Conservation (phyloP, 2,113 vertebrate species). For the Scalopus aquaticus region DNA sequence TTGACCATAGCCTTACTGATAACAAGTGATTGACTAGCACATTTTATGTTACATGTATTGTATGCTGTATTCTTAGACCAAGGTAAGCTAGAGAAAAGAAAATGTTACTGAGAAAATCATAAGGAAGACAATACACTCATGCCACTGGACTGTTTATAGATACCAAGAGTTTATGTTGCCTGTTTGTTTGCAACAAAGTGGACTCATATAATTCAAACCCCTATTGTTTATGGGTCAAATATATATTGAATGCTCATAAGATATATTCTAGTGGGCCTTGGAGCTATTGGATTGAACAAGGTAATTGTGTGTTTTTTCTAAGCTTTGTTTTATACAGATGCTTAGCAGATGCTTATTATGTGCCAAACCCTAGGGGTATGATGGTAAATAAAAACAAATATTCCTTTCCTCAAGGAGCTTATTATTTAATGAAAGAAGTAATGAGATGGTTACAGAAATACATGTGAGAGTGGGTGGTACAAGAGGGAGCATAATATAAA, state of each 20-base stretch:
- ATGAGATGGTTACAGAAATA: slow-evolving; percentile 9
- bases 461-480: not conserved
- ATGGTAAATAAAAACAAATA: slow-evolving; percentile 19
- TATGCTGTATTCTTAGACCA: no score
- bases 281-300: not conserved
- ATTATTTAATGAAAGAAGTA: slow-evolving; percentile 35
- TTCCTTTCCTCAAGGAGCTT: not conserved
- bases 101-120: no score
- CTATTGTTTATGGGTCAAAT: not conserved
- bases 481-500: not conserved
- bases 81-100: no score
- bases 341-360: not conserved
- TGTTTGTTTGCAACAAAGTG: not conserved
- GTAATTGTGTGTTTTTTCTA: not conserved
- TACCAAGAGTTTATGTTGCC: not conserved
- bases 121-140: no score
- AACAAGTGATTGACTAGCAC: no score
- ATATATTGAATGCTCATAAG: not conserved
- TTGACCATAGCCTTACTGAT: no score
- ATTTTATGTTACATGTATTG: no score
- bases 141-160: no score
- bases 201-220: not conserved
- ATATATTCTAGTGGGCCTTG: not conserved
- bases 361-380: not conserved
- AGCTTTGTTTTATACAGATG: not conserved